Evolutionary conservation across 2,888 invertebrate genomes (phyloP).

Genomic region (Eupithecia subumbrata): DNA sequence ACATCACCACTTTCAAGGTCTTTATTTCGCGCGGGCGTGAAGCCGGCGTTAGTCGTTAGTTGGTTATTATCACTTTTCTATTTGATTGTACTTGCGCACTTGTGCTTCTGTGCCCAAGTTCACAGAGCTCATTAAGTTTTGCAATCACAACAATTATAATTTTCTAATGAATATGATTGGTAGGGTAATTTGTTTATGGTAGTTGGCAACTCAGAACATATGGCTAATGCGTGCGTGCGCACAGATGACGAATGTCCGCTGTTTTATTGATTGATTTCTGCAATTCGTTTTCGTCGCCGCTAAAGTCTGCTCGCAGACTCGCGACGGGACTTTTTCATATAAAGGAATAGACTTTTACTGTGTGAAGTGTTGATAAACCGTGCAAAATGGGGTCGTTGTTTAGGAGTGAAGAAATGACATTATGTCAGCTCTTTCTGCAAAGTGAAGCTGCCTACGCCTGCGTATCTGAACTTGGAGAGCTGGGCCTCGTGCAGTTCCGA

Average conservation of each 20-base stretch:
- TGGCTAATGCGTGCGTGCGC: slow-evolving; percentile 60
- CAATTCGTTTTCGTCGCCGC: slow-evolving; percentile 76
- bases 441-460: slow-evolving; percentile 99
- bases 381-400: slow-evolving; percentile 94
- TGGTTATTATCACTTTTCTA: too few species aligned
- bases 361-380: slow-evolving; percentile 59
- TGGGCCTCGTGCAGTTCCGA: slow-evolving; percentile 98
- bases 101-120: too few species aligned
- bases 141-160: too few species aligned
- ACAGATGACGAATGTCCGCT: slow-evolving; percentile 57
- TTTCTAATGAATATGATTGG: background rate
- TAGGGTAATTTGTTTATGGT: background rate
- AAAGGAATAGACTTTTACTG: slow-evolving; percentile 57
- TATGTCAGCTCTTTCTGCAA: slow-evolving; percentile 99
- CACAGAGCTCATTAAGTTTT: too few species aligned
- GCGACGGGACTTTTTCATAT: slow-evolving; percentile 69
- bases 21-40: too few species aligned
- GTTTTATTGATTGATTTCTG: slow-evolving; percentile 69
- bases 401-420: slow-evolving; percentile 99
- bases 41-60: too few species aligned
- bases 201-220: slow-evolving; percentile 52
- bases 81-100: too few species aligned
- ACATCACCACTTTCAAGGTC: too few species aligned
- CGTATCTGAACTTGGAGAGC: slow-evolving; percentile 98
- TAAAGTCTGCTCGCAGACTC: slow-evolving; percentile 75